Evolutionary conservation across 2,113 vertebrate species (phyloP), one percentile per base, ranked within the genome.

Genomic region (Sakesphorus luctuosus): DNA sequence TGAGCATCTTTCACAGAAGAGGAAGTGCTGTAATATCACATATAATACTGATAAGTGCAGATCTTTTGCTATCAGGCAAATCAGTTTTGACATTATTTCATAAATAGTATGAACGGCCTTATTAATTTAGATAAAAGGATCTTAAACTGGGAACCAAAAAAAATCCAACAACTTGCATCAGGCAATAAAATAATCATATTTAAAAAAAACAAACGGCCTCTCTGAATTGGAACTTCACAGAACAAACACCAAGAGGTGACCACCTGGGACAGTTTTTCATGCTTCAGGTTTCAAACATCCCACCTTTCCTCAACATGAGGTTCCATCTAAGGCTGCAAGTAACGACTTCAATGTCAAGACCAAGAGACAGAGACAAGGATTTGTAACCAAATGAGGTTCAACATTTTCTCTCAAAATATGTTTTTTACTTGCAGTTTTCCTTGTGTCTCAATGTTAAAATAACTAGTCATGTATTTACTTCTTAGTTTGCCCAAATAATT

Each of bases 271-370:
- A 38, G 8, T 2, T 90, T 65, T 52, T 46, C 14, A 6, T 8
- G 11, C 9, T 38, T 33, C 0, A 0, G 10, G 9, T n/a, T 52
- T 67, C 19, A 69, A 68, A 86, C 13, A 56, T 12, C 25, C 44
- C 23, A 52, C 3, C 24, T 56, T 2, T 3, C 7, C 29, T 44
- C 7, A 63, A 44, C 6, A 11, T 1, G 17, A 82, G 16, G 16
- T 23, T 17, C 33, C n/a, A 35, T 10, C 25, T 49, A 36, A 84
- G 9, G 14, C n/a, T 67, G 33, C 59, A 89, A 77, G 7, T 12
- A 95, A 58, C 5, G 2, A 77, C 73, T 6, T 21, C 9, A 55
- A 12, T 6, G 11, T 36, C 18, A 80, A 62, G 24, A 83, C 29
- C 9, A 47, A 82, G 31, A 77, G 18, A 62, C 33, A 76, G 33